phyloP scores from a whole-genome alignment of 2,797 vertebrate species.

The Triplophysa bombifrons region DNA sequence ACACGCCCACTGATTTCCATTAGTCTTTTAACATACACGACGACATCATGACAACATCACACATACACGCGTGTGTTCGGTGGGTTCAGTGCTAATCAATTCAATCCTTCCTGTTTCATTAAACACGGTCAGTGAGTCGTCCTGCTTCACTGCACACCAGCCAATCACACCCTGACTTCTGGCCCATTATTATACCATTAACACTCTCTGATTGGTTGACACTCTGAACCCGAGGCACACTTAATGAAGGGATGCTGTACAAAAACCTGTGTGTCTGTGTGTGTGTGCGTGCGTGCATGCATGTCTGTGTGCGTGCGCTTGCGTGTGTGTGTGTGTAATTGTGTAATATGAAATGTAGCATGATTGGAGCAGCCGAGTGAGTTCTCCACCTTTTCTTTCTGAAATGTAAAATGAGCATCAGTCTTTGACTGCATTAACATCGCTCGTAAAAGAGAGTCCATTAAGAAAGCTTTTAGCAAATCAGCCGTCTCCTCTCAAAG shows the following conservation, averaged over 20 bases:
- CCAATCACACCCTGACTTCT: constrained; percentile 74
- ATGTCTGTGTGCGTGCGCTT: neutral
- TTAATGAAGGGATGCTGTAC: constrained; percentile 64
- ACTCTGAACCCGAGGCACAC: constrained; percentile 63
- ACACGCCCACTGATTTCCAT: too few species aligned
- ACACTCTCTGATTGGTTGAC: constrained; percentile 62
- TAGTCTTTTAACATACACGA: too few species aligned
- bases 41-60: neutral
- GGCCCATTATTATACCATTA: constrained; percentile 74
- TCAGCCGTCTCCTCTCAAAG: too few species aligned
- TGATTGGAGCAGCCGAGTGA: too few species aligned
- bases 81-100: constrained; percentile 73
- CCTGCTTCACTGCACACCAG: constrained; percentile 67
- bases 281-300: neutral
- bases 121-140: constrained; percentile 76
- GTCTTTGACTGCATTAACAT: too few species aligned
- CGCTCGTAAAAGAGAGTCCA: too few species aligned
- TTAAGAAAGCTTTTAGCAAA: too few species aligned
- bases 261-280: neutral
- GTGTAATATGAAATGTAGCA: too few species aligned
- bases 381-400: too few species aligned
- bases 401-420: too few species aligned
- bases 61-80: constrained; percentile 36
- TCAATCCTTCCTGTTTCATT: constrained; percentile 78
- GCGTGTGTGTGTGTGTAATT: neutral